Base-by-base conservation (phyloP, 1,140 invertebrate genomes). In the Drosophila suzukii region DNA sequence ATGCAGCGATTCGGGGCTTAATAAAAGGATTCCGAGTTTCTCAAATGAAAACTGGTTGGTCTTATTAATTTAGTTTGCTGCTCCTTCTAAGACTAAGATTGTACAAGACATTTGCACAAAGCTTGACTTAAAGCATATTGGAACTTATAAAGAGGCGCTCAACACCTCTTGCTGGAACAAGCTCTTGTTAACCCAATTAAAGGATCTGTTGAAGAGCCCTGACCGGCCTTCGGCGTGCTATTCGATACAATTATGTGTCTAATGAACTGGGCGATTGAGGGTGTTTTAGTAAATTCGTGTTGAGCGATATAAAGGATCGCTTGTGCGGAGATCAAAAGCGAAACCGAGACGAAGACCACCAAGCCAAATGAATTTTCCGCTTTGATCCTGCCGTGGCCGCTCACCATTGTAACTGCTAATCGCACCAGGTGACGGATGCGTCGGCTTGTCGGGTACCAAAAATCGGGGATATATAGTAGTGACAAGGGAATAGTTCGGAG, bases 301-400 rank as follows among this genome's bases (percentile, higher is more conserved):
- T 60, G 51, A 59, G 51, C 61, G 44, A 63, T 68, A 70, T 50
- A 73, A 84, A 58, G 50, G 60, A 75, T 55, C 65, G 65, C 47
- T 89, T 84, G 80, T 73, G 75, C 51, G 47, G 43, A 89, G 62
- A 89, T 89, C 77, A 89, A 89, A 88, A 73, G 73, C 61, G 56
- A 62, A 50, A 81, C 78, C 78, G 68, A 82, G 67, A 73, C 80
- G 67, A 91, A 90, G 90, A 91, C 90, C 90, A 91, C 89, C 90
- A 91, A 91, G 85, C 68, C 75, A 75, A 91, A 91, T 91, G 76
- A 78, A 86, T 91, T 91, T 91, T 86, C 90, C 77, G 77, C 90
- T 91, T 91, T 91, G 90, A 91, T 91, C 74, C 80, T 76, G 82
- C 90, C 90, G 90, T 91, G 66, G 81, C 90, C 76, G 88, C 59